Evolutionary conservation across 2,888 invertebrate species (phyloP).

Genomic region (Acanthosepion pharaonis): DNA sequence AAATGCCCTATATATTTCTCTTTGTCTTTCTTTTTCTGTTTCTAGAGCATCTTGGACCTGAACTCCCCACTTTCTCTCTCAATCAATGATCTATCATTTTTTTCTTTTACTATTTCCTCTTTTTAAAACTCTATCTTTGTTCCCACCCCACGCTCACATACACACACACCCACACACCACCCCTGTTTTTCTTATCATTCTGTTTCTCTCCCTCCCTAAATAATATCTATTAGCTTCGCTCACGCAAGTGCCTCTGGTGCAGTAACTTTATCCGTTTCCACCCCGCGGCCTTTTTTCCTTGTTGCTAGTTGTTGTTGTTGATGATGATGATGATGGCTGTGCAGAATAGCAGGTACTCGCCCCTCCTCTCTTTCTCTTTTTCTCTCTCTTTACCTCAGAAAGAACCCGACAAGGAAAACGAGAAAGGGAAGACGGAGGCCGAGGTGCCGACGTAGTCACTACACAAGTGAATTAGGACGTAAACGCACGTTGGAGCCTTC

Average conservation of each 20-base stretch:
- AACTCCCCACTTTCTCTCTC: not conserved
- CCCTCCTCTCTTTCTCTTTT: too few species aligned
- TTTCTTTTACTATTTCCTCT: too few species aligned
- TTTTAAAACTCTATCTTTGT: too few species aligned
- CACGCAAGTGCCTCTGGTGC: not conserved
- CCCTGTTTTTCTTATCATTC: too few species aligned
- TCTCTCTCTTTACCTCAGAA: not conserved
- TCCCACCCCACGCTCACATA: too few species aligned
- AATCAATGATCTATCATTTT: too few species aligned
- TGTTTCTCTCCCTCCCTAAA: too few species aligned
- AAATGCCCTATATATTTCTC: too few species aligned
- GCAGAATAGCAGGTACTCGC: not conserved
- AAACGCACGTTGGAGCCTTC: not conserved
- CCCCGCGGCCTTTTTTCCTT: not conserved
- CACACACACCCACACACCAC: too few species aligned
- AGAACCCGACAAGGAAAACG: not conserved
- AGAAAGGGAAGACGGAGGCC: not conserved
- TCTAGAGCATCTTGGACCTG: not conserved
- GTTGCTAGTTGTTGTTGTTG: too few species aligned
- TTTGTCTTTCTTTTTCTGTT: too few species aligned
- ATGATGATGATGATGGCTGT: too few species aligned
- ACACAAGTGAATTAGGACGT: conserved; percentile 23
- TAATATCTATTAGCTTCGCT: not conserved
- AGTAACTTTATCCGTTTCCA: not conserved
- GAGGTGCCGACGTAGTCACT: not conserved